phyloP scores from a whole-genome alignment of 2,888 invertebrate species.

The Neoitamus cyanurus region DNA sequence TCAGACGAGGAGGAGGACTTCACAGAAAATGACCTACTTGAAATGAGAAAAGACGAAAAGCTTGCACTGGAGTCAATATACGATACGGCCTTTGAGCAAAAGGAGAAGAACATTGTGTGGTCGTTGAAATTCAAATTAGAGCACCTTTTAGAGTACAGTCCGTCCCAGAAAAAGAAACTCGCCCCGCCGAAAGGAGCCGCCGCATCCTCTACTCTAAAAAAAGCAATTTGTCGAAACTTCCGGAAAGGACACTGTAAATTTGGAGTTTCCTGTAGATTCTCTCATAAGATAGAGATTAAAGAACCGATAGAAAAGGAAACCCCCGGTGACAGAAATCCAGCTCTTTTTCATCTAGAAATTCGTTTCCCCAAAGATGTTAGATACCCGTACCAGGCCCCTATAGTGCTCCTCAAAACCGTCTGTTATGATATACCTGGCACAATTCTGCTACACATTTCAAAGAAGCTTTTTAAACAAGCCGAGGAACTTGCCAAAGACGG shows the following conservation, averaged over 20 bases:
- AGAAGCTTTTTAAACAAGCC: slow-evolving; percentile 77
- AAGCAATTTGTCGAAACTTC: slow-evolving; percentile 72
- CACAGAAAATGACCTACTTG: slow-evolving; percentile 70
- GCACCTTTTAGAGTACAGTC: slow-evolving; percentile 72
- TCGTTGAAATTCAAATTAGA: slow-evolving; percentile 75
- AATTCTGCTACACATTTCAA: slow-evolving; percentile 74
- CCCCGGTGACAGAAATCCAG: slow-evolving; percentile 57
- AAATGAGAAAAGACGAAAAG: slow-evolving; percentile 78
- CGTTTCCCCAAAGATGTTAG: slow-evolving; percentile 76
- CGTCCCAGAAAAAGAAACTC: slow-evolving; percentile 66
- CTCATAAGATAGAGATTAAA: slow-evolving; percentile 70
- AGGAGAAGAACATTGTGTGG: slow-evolving; percentile 78
- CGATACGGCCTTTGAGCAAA: slow-evolving; percentile 75
- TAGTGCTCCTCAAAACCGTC: slow-evolving; percentile 75
- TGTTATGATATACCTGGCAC: slow-evolving; percentile 73
- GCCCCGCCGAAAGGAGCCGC: slow-evolving; percentile 64
- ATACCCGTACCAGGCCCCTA: slow-evolving; percentile 81
- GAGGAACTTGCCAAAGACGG: slow-evolving; percentile 73
- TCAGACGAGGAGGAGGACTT: slow-evolving; percentile 63
- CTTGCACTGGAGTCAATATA: slow-evolving; percentile 83
- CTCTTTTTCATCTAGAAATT: slow-evolving; percentile 76
- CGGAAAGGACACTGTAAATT: slow-evolving; percentile 74
- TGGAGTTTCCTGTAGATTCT: slow-evolving; percentile 80
- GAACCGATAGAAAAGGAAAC: slow-evolving; percentile 58
- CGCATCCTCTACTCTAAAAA: slow-evolving; percentile 65